Percentiles rank a stretch among this genome's conserved stretches.
phyloP scores from a whole-genome alignment of 2,888 invertebrate species.

The Stenichneumon culpator region DNA sequence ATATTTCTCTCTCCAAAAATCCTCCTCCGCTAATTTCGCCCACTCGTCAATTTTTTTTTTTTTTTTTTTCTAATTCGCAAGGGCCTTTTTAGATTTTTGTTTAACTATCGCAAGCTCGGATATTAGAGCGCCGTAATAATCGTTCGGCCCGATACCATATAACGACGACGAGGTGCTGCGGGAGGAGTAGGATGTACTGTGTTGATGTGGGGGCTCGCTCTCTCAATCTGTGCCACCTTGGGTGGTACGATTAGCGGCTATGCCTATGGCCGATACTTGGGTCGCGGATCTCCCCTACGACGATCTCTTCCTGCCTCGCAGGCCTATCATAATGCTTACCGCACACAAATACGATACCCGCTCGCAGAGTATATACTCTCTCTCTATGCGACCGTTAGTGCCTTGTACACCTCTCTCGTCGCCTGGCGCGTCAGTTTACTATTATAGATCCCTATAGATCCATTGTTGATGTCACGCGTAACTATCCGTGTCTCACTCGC shows the following conservation, averaged over 20 bases:
- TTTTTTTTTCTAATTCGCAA: not conserved
- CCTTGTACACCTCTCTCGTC: conserved; percentile 48
- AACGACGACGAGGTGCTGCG: conserved; percentile 66
- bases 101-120: not conserved
- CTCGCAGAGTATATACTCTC: conserved; percentile 41
- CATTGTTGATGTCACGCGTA: conserved; percentile 58
- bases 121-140: conserved; percentile 12
- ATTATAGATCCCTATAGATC: conserved; percentile 57
- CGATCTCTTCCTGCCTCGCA: conserved; percentile 83
- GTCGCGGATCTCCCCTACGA: conserved; percentile 79
- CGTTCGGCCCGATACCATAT: conserved; percentile 24
- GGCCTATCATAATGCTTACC: conserved; percentile 78
- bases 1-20: not conserved
- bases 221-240: conserved; percentile 85
- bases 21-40: not conserved
- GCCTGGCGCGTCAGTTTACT: conserved; percentile 12
- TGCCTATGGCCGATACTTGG: conserved; percentile 38
- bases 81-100: not conserved
- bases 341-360: conserved; percentile 72
- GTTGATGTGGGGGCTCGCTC: conserved; percentile 79
- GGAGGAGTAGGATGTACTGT: conserved; percentile 80
- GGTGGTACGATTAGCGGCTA: conserved; percentile 83
- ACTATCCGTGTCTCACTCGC: conserved; percentile 16
- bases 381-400: conserved; percentile 51
- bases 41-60: not conserved